Evolutionary conservation across 2,797 vertebrate genomes (phyloP).

Genomic region (Scolopax bukidnonensis): DNA sequence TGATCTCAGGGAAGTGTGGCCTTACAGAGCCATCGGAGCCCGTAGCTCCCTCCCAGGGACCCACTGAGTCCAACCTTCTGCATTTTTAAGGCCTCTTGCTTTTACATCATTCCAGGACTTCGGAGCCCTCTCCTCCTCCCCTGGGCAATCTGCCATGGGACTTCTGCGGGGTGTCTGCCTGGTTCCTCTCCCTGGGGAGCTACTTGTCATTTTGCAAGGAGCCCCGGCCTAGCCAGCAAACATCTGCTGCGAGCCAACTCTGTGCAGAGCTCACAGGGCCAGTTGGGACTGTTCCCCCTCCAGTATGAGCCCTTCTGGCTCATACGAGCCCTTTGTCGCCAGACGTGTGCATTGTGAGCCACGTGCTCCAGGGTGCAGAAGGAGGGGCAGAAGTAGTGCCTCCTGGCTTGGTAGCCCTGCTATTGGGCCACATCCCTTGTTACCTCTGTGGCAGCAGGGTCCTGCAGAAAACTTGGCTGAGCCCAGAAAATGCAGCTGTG

Average conservation of each 20-base stretch:
- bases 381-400: neutral
- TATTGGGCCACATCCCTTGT: fast-evolving
- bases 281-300: neutral
- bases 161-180: neutral
- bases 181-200: neutral
- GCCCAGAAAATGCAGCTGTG: neutral
- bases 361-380: neutral
- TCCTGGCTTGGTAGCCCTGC: neutral
- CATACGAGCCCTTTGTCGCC: neutral
- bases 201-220: neutral
- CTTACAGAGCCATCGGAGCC: neutral
- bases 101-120: neutral
- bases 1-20: neutral
- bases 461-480: neutral
- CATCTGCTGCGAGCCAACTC: neutral
- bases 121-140: neutral
- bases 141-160: neutral
- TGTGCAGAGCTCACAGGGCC: neutral
- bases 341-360: fast-evolving
- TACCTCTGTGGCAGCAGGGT: neutral
- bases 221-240: neutral
- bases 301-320: neutral
- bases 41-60: neutral
- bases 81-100: neutral
- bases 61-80: neutral